A percentile compares a stretch with the other conserved stretches of the same genome.
Conservation (phyloP, 23 tunicate species). For the Halocynthia aurantium region DNA sequence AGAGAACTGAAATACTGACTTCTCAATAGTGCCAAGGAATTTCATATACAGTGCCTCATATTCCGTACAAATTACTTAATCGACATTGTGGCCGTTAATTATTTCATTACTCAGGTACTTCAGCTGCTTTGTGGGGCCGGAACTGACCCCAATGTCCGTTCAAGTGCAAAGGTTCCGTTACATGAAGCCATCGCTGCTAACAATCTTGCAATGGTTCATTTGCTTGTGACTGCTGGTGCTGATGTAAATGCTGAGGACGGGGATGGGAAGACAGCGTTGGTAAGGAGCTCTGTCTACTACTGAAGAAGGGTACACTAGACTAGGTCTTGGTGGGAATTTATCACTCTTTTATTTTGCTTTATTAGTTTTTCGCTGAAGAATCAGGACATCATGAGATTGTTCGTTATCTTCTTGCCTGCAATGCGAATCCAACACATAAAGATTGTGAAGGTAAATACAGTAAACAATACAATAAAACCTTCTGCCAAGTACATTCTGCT, state of each 20-base stretch:
- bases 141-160: conserved; percentile 15
- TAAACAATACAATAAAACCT: too few relatives aligned
- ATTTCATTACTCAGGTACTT: conserved; percentile 23
- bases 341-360: background rate
- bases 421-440: conserved; percentile 30
- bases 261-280: conserved; percentile 66
- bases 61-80: too few relatives aligned
- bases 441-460: conserved; percentile 57
- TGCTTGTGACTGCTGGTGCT: conserved; percentile 73
- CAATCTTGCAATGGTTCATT: conserved; percentile 41
- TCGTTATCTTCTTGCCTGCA: conserved; percentile 35
- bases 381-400: conserved; percentile 35
- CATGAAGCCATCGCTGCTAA: conserved; percentile 34
- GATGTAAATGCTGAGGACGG: conserved; percentile 61
- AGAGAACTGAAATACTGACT: too few relatives aligned
- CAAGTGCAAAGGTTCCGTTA: conserved; percentile 22
- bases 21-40: too few relatives aligned
- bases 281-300: background rate
- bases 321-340: background rate
- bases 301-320: too few relatives aligned
- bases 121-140: conserved; percentile 45
- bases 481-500: conserved; percentile 26
- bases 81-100: background rate
- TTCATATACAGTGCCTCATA: too few relatives aligned
- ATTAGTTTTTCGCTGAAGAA: conserved; percentile 42